These are phyloP conservation scores for Dinocampus coccinellae DNA, from an alignment of 2,888 invertebrate genomes.

Conservation along the genomic window DNA sequence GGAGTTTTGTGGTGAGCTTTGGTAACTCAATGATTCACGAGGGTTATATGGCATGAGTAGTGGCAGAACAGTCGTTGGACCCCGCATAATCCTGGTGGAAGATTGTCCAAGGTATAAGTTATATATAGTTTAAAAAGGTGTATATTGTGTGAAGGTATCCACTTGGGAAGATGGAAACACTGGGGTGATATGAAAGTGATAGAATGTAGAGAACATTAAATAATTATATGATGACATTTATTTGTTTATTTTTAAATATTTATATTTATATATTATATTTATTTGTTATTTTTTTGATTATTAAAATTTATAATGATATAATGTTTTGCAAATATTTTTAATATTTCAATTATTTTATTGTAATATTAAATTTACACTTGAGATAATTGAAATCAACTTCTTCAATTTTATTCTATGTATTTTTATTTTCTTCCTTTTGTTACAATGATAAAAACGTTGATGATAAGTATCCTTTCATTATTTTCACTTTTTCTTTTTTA, in stretches of 20 bases:
- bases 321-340: too few relatives aligned
- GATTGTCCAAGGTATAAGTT: slow-evolving; percentile 9
- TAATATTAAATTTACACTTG: too few relatives aligned
- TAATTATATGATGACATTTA: slow-evolving; percentile 13
- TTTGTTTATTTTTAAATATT: background rate
- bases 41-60: background rate
- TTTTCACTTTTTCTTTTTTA: slow-evolving; percentile 16
- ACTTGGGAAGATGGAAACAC: slow-evolving; percentile 2
- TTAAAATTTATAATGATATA: too few relatives aligned
- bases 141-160: background rate
- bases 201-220: background rate
- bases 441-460: background rate
- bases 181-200: background rate
- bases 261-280: background rate
- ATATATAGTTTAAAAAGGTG: background rate
- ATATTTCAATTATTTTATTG: too few relatives aligned
- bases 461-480: slow-evolving; percentile 5
- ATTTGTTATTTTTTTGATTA: too few relatives aligned
- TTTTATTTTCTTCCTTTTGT: background rate
- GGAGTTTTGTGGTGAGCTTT: slow-evolving; percentile 25
- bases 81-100: slow-evolving; percentile 19
- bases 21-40: slow-evolving; percentile 45
- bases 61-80: slow-evolving; percentile 10
- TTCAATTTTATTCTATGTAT: too few relatives aligned
- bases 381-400: too few relatives aligned